These are phyloP conservation scores for Novumbra hubbsi DNA, from an alignment of 2,797 vertebrate species.

Conservation along the genomic window DNA sequence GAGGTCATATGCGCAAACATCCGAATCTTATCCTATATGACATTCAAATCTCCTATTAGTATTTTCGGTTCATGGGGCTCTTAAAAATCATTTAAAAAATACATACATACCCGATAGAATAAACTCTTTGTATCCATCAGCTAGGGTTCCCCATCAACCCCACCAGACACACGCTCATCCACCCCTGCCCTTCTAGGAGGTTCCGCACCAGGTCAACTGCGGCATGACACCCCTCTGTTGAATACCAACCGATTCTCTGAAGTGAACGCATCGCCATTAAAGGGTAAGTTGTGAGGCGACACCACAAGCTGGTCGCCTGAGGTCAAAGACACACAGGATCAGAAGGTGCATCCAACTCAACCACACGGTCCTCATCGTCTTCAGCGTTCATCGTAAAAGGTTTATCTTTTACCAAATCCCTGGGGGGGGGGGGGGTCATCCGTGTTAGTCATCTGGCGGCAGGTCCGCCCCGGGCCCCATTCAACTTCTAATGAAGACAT, in stretches of 20 bases:
- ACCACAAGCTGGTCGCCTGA: neutral
- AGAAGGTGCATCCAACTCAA: neutral
- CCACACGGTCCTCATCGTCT: no score
- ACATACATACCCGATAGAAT: no score
- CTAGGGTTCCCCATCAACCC: neutral
- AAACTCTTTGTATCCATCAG: no score
- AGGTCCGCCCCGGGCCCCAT: neutral
- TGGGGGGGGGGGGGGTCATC: neutral
- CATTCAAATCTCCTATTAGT: no score
- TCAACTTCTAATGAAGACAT: slow-evolving; percentile 24
- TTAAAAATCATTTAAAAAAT: no score
- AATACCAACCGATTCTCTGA: neutral
- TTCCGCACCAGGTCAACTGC: neutral
- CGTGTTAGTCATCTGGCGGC: slow-evolving; percentile 4
- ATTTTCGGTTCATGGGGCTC: no score
- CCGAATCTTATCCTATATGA: no score
- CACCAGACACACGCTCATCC: neutral
- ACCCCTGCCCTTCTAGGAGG: neutral
- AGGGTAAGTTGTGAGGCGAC: neutral
- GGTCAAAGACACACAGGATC: neutral
- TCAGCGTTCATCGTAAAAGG: neutral
- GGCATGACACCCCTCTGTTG: neutral
- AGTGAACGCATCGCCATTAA: neutral
- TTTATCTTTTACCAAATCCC: neutral
- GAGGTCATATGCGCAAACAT: neutral